Base-by-base conservation (phyloP, 1,140 invertebrate genomes). In the Plodia interpunctella region DNA sequence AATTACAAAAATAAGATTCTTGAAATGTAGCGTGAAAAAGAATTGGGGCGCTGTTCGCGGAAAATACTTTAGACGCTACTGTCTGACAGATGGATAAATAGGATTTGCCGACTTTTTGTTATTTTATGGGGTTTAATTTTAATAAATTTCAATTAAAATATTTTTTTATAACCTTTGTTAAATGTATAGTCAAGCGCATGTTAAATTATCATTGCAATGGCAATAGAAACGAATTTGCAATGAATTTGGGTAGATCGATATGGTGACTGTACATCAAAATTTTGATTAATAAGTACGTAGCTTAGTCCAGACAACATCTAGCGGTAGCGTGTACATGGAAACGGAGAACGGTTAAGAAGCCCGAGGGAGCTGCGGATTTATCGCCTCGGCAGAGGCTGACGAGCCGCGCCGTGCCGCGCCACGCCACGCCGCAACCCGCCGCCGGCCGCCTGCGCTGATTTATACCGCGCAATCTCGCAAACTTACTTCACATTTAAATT, bases 401-500 rank as follows among this genome's bases (percentile, higher is more conserved):
- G 72, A 69, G 21, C 65, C 55, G 59, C 65, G 61, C 66, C 35
- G 17, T 66, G 60, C 49, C 56, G 68, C 74, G 72, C 83, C 55
- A 28, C 20, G 30, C 49, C 63, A 55, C 63, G 53, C 62, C 57
- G 55, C 62, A 62, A 57, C 55, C 66, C 65, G 62, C 63, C 71
- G 68, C 25, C 60, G 63, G 65, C 63, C 56, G 73, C 32, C 51
- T n/a, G 66, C 74, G 75, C 87, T 89, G 84, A 89, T 89, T 89
- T 89, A 89, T 85, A 74, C 82, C 74, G 79, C 74, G 73, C 82
- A 89, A 89, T 89, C 87, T 89, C 79, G 78, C 87, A 89, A 89
- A 89, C 87, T 87, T 89, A 87, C 87, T 89, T 87, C 87, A 89
- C 87, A 87, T 89, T 89, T 89, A 89, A 89, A 89, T 89, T 89